A percentile compares a stretch with the other conserved stretches of the same genome.
Conservation (phyloP, 2,113 vertebrate species). For the Dendropsophus ebraccatus region DNA sequence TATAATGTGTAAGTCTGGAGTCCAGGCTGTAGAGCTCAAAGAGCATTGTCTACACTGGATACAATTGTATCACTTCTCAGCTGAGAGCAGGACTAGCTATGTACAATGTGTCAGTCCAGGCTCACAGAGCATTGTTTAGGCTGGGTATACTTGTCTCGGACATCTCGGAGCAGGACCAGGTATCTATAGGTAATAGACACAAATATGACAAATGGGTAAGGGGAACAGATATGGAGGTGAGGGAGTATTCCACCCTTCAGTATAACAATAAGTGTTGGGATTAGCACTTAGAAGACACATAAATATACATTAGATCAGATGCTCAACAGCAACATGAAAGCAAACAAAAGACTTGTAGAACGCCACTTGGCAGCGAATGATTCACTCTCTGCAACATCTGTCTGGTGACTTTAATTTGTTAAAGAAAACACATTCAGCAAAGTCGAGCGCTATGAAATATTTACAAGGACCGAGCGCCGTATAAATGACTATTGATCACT, state of each 20-base stretch:
- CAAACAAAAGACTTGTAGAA: conserved; percentile 35
- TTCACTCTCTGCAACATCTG: conserved; percentile 37
- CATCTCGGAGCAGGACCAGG: too few relatives aligned
- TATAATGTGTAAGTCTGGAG: too few relatives aligned
- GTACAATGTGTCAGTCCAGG: too few relatives aligned
- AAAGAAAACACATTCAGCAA: conserved; percentile 53
- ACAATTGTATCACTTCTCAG: too few relatives aligned
- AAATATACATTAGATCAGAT: conserved; percentile 23
- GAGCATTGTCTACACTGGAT: too few relatives aligned
- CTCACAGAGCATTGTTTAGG: too few relatives aligned
- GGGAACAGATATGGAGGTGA: neutral
- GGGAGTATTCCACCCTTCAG: neutral
- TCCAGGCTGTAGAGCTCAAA: too few relatives aligned
- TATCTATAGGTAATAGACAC: too few relatives aligned
- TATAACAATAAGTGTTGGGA: neutral
- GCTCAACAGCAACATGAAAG: neutral
- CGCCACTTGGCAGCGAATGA: conserved; percentile 9
- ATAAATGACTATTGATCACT: conserved; percentile 53
- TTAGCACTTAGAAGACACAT: conserved; percentile 7
- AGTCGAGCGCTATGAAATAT: conserved; percentile 41
- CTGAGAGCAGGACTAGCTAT: too few relatives aligned
- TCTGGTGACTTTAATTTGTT: conserved; percentile 41
- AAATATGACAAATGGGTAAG: neutral
- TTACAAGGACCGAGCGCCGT: conserved; percentile 14
- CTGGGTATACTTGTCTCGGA: too few relatives aligned